Conservation (phyloP, 1,140 invertebrate genomes). For the Drosophila littoralis region DNA sequence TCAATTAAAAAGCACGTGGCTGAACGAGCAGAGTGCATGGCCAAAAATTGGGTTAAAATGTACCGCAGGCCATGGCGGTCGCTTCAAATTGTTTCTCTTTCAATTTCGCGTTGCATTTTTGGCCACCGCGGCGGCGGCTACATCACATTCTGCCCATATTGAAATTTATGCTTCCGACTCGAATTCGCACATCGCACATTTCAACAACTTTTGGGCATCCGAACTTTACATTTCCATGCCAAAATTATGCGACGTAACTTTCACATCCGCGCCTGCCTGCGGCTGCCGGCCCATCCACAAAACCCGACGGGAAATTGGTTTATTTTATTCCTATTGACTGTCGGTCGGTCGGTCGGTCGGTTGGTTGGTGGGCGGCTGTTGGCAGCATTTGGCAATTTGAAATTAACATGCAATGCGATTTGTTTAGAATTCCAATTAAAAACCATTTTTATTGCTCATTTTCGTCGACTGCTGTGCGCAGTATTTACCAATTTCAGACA, state of each 20-base stretch:
- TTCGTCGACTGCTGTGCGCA: slow-evolving; percentile 9
- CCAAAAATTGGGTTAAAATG: slow-evolving; percentile 73
- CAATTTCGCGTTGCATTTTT: slow-evolving; percentile 64
- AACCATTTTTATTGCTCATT: slow-evolving; percentile 61
- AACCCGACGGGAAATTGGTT: slow-evolving; percentile 69
- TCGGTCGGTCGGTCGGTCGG: neutral
- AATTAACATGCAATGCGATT: slow-evolving; percentile 77
- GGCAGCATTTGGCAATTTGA: slow-evolving; percentile 52
- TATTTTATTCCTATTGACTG: slow-evolving; percentile 74
- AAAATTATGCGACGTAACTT: slow-evolving; percentile 50
- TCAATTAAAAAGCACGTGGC: slow-evolving; percentile 74
- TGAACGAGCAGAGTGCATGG: slow-evolving; percentile 35
- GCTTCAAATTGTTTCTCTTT: slow-evolving; percentile 73
- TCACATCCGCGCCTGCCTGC: slow-evolving; percentile 56
- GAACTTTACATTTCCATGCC: slow-evolving; percentile 67
- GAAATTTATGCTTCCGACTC: slow-evolving; percentile 76
- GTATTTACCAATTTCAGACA: neutral
- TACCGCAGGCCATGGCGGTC: slow-evolving; percentile 23
- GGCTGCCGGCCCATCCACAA: neutral
- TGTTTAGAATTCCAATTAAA: slow-evolving; percentile 71
- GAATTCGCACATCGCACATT: slow-evolving; percentile 58
- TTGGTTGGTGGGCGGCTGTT: slow-evolving; percentile 15
- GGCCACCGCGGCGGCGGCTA: slow-evolving; percentile 53
- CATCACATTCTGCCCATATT: slow-evolving; percentile 72
- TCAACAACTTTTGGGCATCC: slow-evolving; percentile 61